Base-by-base conservation (phyloP, 2,113 vertebrate species). In the Lycocorax pyrrhopterus region DNA sequence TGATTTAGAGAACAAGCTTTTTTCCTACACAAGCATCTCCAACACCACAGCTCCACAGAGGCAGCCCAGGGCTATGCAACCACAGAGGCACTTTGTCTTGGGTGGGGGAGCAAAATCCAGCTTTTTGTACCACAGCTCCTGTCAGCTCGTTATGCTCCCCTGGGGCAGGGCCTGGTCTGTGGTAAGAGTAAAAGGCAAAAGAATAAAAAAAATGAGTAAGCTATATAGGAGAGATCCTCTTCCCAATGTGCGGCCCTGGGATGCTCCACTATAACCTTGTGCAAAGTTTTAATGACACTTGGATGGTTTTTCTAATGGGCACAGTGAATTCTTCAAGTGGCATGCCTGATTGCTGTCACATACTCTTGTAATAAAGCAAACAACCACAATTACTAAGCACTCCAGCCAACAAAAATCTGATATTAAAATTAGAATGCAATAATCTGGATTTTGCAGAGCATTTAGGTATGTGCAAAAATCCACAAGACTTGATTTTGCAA, bases 91-190 rank as follows among this genome's bases (percentile, higher is more conserved):
- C 16, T 90, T 86, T 73, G 41, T 67, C 37, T 63, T 76, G 67
- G 16, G 23, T 2, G 2, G n/a, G 12, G 35, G 18, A 52, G 20
- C 5, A 44, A 67, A 83, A 47, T 37, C 22, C 32, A 84, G 5
- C 30, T 66, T 41, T 66, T 81, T 49, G 16, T 4, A 3, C 20
- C 27, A 17, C 8, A 39, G 14, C 44, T 76, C 14, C 32, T 60
- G 35, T 60, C 37, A 73, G 15, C 55, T 71, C 1, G 0, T 43
- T 35, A 21, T 3, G 0, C 1, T 53, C 11, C 39, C 7, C 23
- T 35, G 41, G 35, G 14, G 18, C 7, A n/a, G 43, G 30, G 47
- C 2, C 20, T 85, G 29, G 29, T 16, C 52, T 52, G 7, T 29
- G 47, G 21, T 72, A 52, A 76, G 33, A 85, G 47, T 27, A 82